Percentiles rank a stretch among this genome's conserved stretches.
Evolutionary conservation across 2,797 vertebrate genomes (phyloP).

Genomic region (Pelochelys cantorii): DNA sequence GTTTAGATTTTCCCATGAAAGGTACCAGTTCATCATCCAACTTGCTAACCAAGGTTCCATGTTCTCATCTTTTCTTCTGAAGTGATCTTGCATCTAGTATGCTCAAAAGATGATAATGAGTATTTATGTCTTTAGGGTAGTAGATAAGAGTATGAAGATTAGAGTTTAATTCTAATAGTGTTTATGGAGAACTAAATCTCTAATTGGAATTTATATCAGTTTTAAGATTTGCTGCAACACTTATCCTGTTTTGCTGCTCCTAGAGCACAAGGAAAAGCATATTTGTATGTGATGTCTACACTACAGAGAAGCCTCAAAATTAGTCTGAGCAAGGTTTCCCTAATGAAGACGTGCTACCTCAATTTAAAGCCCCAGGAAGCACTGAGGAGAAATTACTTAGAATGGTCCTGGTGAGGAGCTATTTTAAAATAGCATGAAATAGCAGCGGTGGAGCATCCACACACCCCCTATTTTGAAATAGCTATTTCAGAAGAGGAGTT

Average conservation of each 20-base stretch:
- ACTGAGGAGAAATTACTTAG: no score
- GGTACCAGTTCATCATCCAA: neutral
- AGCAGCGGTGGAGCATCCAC: no score
- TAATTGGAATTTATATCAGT: neutral
- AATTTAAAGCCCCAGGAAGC: no score
- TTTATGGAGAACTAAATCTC: conserved; percentile 31
- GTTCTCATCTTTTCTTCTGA: conserved; percentile 22
- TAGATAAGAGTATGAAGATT: conserved; percentile 9
- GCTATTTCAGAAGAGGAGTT: no score
- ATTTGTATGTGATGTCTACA: conserved; percentile 49
- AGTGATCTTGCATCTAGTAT: conserved; percentile 14
- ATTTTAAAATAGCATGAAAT: no score
- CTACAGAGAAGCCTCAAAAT: neutral
- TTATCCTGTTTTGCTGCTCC: neutral
- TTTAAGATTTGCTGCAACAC: conserved; percentile 10
- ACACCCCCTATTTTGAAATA: no score
- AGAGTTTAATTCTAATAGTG: neutral
- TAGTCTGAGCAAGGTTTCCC: no score
- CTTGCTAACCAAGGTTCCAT: neutral
- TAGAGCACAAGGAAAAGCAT: conserved; percentile 36
- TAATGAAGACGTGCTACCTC: no score
- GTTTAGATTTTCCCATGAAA: conserved; percentile 87
- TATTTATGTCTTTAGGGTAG: neutral
- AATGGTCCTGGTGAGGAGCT: no score
- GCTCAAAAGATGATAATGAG: neutral